A percentile compares a stretch with the other conserved stretches of the same genome.
Evolutionary conservation across 2,113 vertebrate genomes (phyloP).

Genomic region (Lampris megalopsis): DNA sequence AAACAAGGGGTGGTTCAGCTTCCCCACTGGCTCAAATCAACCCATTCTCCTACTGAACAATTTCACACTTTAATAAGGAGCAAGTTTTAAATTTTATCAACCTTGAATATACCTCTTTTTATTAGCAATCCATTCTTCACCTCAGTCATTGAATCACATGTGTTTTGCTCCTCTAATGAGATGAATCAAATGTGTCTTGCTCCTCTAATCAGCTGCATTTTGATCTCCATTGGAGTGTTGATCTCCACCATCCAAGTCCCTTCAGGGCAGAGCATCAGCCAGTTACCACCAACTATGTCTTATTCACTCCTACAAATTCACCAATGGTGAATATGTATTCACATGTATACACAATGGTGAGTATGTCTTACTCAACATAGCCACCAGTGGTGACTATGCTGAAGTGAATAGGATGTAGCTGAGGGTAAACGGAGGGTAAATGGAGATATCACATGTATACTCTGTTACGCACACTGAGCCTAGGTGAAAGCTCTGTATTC

Average conservation of each 20-base stretch:
- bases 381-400: too few species aligned
- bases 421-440: too few species aligned
- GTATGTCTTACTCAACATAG: too few species aligned
- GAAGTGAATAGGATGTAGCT: too few species aligned
- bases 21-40: too few species aligned
- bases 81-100: slow-evolving; percentile 58
- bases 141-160: slow-evolving; percentile 59
- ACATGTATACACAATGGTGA: too few species aligned
- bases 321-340: neutral
- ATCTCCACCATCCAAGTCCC: slow-evolving; percentile 45
- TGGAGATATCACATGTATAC: too few species aligned
- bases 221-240: slow-evolving; percentile 58
- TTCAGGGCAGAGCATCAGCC: slow-evolving; percentile 26
- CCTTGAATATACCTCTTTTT: slow-evolving; percentile 52
- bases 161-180: slow-evolving; percentile 57
- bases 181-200: slow-evolving; percentile 49
- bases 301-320: slow-evolving; percentile 20
- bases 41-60: slow-evolving; percentile 1
- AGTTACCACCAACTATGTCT: slow-evolving; percentile 35
- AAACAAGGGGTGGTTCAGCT: too few species aligned
- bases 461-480: too few species aligned
- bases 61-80: slow-evolving; percentile 54
- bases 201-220: slow-evolving; percentile 17
- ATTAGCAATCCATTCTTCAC: slow-evolving; percentile 61
- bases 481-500: slow-evolving; percentile 11